A percentile compares a stretch with the other conserved stretches of the same genome.
These are phyloP conservation scores for Xyliphius kryptos DNA, from an alignment of 2,113 vertebrate genomes.

Conservation along the genomic window DNA sequence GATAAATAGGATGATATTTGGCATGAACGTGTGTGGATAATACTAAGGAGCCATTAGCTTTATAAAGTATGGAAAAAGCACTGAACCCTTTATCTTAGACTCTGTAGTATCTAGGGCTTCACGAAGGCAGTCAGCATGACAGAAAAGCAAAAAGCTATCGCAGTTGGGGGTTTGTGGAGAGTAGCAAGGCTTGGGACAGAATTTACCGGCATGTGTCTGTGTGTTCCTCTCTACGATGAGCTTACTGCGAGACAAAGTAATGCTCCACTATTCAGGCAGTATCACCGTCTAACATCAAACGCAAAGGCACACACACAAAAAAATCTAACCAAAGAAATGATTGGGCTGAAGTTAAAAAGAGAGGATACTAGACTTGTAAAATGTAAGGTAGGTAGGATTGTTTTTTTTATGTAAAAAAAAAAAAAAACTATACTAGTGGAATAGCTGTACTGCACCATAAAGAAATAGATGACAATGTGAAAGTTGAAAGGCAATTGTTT, in stretches of 20 bases:
- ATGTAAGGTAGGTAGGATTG: too few relatives aligned
- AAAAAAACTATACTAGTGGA: too few relatives aligned
- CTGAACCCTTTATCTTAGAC: neutral
- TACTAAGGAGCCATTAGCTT: too few relatives aligned
- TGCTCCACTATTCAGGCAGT: neutral
- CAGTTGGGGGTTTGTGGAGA: conserved; percentile 2
- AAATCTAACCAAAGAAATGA: neutral
- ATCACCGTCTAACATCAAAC: neutral
- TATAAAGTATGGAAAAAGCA: too few relatives aligned
- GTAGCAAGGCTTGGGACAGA: conserved; percentile 3
- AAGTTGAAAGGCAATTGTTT: too few relatives aligned
- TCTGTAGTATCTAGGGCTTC: conserved; percentile 27
- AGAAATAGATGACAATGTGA: too few relatives aligned
- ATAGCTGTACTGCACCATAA: too few relatives aligned
- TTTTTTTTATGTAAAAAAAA: too few relatives aligned
- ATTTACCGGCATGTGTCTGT: neutral
- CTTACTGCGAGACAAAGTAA: conserved; percentile 1
- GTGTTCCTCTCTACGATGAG: neutral
- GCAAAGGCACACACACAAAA: neutral
- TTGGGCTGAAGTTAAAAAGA: neutral
- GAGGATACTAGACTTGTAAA: too few relatives aligned
- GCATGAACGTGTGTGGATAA: too few relatives aligned
- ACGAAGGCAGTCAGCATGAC: conserved; percentile 14
- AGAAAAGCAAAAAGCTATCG: conserved; percentile 30
- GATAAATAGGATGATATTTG: too few relatives aligned